These are phyloP conservation scores for Dromas ardeola DNA, from an alignment of 2,113 vertebrate species.

Conservation along the genomic window DNA sequence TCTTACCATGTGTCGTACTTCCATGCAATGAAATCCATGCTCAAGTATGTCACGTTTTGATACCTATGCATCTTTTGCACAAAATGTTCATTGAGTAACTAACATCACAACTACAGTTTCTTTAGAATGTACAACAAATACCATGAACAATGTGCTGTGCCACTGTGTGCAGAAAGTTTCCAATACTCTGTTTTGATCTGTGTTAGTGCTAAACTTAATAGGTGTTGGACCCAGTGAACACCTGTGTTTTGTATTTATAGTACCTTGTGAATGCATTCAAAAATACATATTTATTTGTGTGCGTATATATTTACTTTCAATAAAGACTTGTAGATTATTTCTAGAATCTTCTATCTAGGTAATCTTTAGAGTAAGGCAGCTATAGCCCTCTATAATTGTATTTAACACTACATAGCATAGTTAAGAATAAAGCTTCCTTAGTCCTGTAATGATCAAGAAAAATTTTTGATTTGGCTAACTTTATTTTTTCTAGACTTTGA, in stretches of 20 bases:
- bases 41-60: neutral
- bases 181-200: neutral
- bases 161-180: neutral
- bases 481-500: neutral
- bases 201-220: neutral
- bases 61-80: neutral
- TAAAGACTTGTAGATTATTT: neutral
- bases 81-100: neutral
- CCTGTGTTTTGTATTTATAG: neutral
- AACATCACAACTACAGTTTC: neutral
- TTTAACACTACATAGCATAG: neutral
- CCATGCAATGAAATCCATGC: neutral
- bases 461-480: neutral
- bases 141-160: neutral
- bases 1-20: neutral
- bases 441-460: neutral
- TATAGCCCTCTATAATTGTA: neutral
- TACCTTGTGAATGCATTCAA: neutral
- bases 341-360: neutral
- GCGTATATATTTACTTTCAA: neutral
- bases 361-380: neutral
- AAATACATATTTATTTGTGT: neutral
- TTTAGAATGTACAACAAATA: neutral
- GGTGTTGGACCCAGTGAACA: neutral
- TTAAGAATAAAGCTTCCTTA: neutral